A percentile compares a stretch with the other conserved stretches of the same genome.
These are phyloP conservation scores for Shinisaurus crocodilurus DNA, from an alignment of 2,113 vertebrate species.

Conservation along the genomic window DNA sequence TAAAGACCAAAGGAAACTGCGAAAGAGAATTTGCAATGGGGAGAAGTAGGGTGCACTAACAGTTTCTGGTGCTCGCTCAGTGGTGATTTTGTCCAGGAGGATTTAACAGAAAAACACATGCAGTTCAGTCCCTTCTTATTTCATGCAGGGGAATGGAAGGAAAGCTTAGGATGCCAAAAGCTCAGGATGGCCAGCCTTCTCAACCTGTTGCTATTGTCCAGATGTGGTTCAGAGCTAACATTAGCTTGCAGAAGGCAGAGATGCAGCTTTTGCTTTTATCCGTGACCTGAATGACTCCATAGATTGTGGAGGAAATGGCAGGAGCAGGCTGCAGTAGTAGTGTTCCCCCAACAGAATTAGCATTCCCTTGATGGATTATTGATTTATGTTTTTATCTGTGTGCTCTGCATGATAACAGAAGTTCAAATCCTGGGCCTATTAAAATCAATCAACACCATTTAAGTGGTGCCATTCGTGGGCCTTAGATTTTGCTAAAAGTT, in stretches of 20 bases:
- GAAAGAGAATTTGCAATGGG: neutral
- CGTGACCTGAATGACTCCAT: constrained; percentile 60
- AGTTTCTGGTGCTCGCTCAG: neutral
- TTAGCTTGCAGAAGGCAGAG: constrained; percentile 56
- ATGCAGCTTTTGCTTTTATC: constrained; percentile 47
- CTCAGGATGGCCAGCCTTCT: neutral
- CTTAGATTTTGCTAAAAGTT: constrained; percentile 62
- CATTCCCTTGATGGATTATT: constrained; percentile 72
- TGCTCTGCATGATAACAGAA: constrained; percentile 77
- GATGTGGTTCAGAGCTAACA: neutral
- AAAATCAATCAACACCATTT: constrained; percentile 58
- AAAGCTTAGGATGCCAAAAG: neutral
- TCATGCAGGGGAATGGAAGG: neutral
- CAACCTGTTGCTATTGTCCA: neutral
- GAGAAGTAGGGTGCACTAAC: neutral
- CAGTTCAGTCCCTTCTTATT: neutral
- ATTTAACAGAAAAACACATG: constrained; percentile 17
- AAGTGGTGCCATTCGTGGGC: constrained; percentile 54
- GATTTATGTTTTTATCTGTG: constrained; percentile 77
- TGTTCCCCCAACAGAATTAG: constrained; percentile 71
- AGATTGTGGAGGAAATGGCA: constrained; percentile 76
- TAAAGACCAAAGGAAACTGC: neutral
- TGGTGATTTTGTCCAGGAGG: neutral
- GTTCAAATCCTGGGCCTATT: constrained; percentile 53
- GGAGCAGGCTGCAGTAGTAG: constrained; percentile 75